Evolutionary conservation across 2,797 vertebrate genomes (phyloP).

Genomic region (Diceros bicornis): DNA sequence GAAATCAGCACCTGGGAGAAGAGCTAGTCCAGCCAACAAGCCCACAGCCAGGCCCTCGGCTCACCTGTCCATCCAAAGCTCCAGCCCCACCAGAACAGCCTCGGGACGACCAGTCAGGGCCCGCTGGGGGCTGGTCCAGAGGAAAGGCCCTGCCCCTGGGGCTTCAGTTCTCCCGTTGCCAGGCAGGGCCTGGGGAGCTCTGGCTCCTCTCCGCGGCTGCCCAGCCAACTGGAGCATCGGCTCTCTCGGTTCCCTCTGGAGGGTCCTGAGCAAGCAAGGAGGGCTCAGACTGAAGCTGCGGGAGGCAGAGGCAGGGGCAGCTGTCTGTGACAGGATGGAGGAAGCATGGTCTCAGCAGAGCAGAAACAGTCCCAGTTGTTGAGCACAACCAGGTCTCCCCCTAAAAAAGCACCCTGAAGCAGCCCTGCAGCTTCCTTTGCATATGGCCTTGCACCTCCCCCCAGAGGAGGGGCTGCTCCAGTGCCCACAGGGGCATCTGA

Average conservation of each 20-base stretch:
- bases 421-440: background rate
- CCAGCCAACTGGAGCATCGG: background rate
- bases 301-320: background rate
- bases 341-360: background rate
- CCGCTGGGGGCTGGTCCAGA: background rate
- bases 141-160: background rate
- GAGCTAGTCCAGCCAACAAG: background rate
- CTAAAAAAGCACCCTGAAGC: background rate
- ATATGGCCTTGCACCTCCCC: background rate
- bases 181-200: background rate
- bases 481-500: background rate
- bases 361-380: background rate
- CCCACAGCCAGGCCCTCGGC: background rate
- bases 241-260: background rate
- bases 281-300: background rate
- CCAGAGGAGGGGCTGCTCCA: background rate
- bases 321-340: background rate
- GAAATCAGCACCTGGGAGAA: constrained; percentile 59
- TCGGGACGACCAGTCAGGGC: background rate
- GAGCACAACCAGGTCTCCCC: background rate
- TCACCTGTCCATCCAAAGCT: background rate
- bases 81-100: background rate
- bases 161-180: background rate
- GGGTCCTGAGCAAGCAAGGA: background rate
- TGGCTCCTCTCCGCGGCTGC: background rate